Base-by-base conservation (phyloP, 2,888 invertebrate species). In the Notodonta dromedarius region DNA sequence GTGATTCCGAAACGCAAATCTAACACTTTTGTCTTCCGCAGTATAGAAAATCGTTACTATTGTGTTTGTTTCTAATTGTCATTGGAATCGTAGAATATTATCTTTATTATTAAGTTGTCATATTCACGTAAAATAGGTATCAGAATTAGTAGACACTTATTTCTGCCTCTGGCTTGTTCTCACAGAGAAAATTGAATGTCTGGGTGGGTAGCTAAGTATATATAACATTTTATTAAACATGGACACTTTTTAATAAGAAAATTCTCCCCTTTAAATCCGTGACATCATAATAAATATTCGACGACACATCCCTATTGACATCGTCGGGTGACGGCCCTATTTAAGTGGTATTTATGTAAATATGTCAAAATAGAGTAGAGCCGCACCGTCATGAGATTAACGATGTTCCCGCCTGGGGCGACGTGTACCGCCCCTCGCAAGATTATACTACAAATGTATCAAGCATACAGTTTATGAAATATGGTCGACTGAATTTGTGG, bases 311-410 rank as follows among this genome's bases (percentile, higher is more conserved):
- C 60, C 46, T 69, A 70, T 69, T 69, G 69, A 67, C 61, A 67
- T 65, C 66, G 64, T 61, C 61, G 71, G 69, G 69, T 74, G 76
- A 76, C 77, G 74, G 73, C 72, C 63, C 74, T 74, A 77, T 77
- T 77, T 80, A 78, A 81, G 81, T 79, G 78, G 74, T 81, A 79
- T 83, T 83, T 83, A 83, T 80, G 83, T 83, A 81, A 82, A 83
- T 83, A 82, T 78, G 79, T 78, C 80, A 76, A 76, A 80, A 77
- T 80, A 79, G 74, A 80, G 74, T 80, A 77, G 67, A 70, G 59
- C 66, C 69, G 75, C 78, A 75, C 70, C 80, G 79, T 84, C 80
- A 79, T 57, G 65, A 83, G 83, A 86, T 86, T 84, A 85, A 86
- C 81, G 84, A 84, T 76, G 78, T 74, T 68, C 73, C 69, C 65